Base-by-base conservation (phyloP, 2,113 vertebrate species). In the Melierax canorus region DNA sequence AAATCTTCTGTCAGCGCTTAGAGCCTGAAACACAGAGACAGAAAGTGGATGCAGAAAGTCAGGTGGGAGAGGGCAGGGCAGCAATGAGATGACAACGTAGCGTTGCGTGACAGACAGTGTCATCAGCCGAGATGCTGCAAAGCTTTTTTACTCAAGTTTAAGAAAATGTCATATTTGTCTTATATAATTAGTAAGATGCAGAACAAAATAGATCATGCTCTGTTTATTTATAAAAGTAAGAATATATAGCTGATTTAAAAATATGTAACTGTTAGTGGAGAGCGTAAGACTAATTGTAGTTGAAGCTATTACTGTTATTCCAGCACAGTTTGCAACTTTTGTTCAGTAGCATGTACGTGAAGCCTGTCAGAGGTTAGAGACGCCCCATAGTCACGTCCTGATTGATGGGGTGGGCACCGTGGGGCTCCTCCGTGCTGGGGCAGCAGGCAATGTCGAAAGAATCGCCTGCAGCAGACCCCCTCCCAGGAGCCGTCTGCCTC, bases 261-360 rank as follows among this genome's bases (percentile, higher is more conserved):
- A 64, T 62, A 56, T 0, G 1, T 36, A 43, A 36, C 53, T 82
- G 21, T 56, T 45, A 56, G 9, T 32, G 34, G 76, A 19, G 53
- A 62, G 38, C 6, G 0, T 64, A 36, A 71, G 43, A 45, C 22
- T 78, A 68, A 36, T 32, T 60, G 22, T 48, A 51, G 24, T 69
- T 73, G 41, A 88, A 88, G 32, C 38, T 79, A 6, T 77, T 87
- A 74, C 46, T 87, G 23, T 64, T 88, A 53, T 83, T 79, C 53
- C 34, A 76, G 58, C 21, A 11, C 58, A 74, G 36, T 76, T 83
- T 60, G 46, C 24, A 29, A 2, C 50, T 62, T 69, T 27, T 74
- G 21, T 60, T 89, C 19, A 29, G 55, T 23, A 36, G 55, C 1
- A 0, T 32, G 30, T 72, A 15, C 0, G 0, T 43, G 74, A 85